A percentile compares a stretch with the other conserved stretches of the same genome.
Evolutionary conservation across 1,140 invertebrate species (phyloP).

Genomic region (Aphelinus atriplicis): DNA sequence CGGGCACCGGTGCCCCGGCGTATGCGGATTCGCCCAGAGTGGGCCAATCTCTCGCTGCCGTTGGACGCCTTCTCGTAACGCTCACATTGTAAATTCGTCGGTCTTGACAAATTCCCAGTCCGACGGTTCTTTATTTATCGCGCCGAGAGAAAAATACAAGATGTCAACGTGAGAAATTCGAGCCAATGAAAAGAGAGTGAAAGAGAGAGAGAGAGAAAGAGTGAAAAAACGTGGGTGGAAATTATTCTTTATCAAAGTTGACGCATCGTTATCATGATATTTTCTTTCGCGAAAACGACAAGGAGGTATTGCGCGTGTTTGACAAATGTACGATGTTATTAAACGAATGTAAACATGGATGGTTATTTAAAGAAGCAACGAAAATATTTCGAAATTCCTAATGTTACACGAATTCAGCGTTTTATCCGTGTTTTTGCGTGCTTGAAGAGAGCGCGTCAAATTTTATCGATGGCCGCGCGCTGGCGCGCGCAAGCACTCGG

Average conservation of each 20-base stretch:
- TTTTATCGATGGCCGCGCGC: constrained; percentile 30
- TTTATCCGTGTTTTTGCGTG: constrained; percentile 39
- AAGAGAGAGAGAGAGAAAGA: constrained; percentile 3
- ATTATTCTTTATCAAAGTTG: constrained; percentile 17
- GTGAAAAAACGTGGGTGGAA: background rate
- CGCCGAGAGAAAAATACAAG: constrained; percentile 34
- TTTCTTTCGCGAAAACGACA: background rate
- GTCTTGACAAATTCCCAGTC: background rate
- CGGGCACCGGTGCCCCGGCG: constrained; percentile 5
- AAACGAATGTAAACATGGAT: constrained; percentile 20
- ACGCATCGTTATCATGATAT: constrained; percentile 12
- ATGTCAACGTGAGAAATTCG: constrained; percentile 33
- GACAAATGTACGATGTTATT: constrained; percentile 29
- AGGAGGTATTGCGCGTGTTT: background rate
- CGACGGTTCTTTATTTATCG: constrained; percentile 32
- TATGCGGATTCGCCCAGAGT: constrained; percentile 10
- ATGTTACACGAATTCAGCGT: constrained; percentile 37
- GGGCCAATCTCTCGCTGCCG: background rate
- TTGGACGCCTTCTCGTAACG: background rate
- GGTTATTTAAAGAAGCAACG: constrained; percentile 23
- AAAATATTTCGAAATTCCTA: constrained; percentile 36
- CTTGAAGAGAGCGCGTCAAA: constrained; percentile 20
- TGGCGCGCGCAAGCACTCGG: background rate
- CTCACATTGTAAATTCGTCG: too few relatives aligned
- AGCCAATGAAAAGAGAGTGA: constrained; percentile 25